Percentiles rank a stretch among this genome's conserved stretches.
Evolutionary conservation across 2,797 vertebrate genomes (phyloP).

Genomic region (Artibeus lituratus): DNA sequence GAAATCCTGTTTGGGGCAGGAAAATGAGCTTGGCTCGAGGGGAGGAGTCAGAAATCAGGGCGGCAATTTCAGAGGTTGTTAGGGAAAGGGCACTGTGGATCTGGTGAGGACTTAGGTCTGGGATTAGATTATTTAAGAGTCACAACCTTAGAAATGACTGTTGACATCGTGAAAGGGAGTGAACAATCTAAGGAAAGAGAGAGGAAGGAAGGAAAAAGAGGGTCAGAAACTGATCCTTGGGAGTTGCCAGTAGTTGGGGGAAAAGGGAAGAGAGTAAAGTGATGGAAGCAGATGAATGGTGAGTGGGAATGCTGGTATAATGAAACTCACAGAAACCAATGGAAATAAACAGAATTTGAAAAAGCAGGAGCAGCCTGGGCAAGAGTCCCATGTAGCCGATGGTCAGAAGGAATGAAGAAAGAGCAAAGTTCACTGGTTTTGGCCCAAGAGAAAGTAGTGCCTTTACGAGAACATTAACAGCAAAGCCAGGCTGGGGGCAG

Average conservation of each 20-base stretch:
- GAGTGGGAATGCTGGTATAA: not conserved
- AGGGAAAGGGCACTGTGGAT: not conserved
- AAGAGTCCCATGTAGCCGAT: not conserved
- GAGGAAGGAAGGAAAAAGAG: not conserved
- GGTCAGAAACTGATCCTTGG: not conserved
- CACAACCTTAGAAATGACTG: not conserved
- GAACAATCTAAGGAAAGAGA: not conserved
- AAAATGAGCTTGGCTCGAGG: not conserved
- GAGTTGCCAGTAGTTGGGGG: not conserved
- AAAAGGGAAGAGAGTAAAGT: not conserved
- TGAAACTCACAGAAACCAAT: not conserved
- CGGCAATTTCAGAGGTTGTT: not conserved
- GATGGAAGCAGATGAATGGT: not conserved
- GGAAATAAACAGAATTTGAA: not conserved
- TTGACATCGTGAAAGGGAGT: not conserved
- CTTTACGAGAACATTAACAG: not conserved
- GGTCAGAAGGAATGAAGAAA: not conserved
- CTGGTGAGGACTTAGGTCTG: not conserved
- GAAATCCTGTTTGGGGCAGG: not conserved
- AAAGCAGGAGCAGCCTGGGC: not conserved
- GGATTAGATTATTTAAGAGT: not conserved
- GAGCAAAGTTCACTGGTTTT: constrained; percentile 1
- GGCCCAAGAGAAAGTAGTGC: not conserved
- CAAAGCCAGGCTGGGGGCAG: not conserved
- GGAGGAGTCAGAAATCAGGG: not conserved